Evolutionary conservation across 2,888 invertebrate species (phyloP), one percentile per base, ranked within the genome.

Genomic region (Ectemnius continuus): DNA sequence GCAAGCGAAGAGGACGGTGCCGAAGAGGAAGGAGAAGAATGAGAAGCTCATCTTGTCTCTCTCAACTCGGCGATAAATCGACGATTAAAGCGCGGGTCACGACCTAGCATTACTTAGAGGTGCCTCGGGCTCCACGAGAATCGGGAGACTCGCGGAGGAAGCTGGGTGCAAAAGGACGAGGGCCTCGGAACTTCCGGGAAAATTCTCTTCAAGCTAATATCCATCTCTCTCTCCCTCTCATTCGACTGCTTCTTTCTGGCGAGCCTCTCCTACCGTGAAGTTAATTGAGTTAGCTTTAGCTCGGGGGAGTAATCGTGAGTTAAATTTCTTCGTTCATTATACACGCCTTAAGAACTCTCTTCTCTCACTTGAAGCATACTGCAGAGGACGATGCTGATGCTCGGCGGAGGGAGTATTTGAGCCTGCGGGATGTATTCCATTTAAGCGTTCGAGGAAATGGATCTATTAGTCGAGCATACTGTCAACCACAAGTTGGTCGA

Each of bases 91-190:
- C 73, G 26, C 67, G 75, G 83, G 80, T 82, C 84, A 76, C 66
- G 82, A 85, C 86, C 84, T 74, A 83, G 78, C 80, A 83, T 85
- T 84, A 81, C 85, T 84, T 79, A 78, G 76, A 78, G 73, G 75
- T 65, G 71, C 78, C 78, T 75, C 64, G 75, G 71, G 71, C 74
- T 77, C 69, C 77, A 71, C 67, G 64, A 64, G 71, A 66, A 70
- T 56, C 18, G 26, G 70, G 23, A 16, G 26, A 46, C 36, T 18
- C 56, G 23, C 8, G 14, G 11, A 26, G 13, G 16, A 56, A 58
- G 20, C 59, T 26, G 16, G 60, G 16, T 48, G 69, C 70, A 58
- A 48, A 56, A 73, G 36, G 57, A 68, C 46, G 45, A 67, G 28
- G 48, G 36, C 2, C 46, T 14, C 28, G n/a, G 2, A 36, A 73